phyloP scores from a whole-genome alignment of 2,113 vertebrate species.

The Numenius arquata region DNA sequence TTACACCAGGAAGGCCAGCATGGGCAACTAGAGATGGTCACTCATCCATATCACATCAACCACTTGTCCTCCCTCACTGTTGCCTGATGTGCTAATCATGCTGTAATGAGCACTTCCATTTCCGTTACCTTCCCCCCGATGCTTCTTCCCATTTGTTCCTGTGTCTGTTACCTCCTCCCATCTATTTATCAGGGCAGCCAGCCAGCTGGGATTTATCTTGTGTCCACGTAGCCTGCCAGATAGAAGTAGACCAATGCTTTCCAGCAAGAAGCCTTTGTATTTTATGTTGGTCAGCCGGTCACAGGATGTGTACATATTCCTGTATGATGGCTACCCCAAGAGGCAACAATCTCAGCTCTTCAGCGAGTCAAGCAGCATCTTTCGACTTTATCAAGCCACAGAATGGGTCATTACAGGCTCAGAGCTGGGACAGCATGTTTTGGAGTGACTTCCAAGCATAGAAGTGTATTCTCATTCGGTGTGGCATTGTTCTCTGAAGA shows the following conservation, averaged over 20 bases:
- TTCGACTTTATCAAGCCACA: neutral
- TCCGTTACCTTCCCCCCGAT: fast-evolving
- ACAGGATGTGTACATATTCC: fast-evolving
- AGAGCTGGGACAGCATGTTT: neutral
- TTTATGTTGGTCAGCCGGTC: neutral
- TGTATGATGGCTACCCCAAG: neutral
- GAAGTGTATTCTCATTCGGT: neutral
- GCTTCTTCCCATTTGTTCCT: neutral
- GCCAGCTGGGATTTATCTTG: neutral
- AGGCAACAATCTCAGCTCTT: neutral
- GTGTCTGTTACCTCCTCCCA: neutral
- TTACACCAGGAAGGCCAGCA: neutral
- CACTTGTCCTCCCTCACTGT: neutral
- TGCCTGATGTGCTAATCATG: neutral
- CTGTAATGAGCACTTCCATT: neutral
- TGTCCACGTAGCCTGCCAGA: neutral
- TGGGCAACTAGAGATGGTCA: neutral
- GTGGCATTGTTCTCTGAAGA: neutral
- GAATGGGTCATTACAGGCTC: neutral
- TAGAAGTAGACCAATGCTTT: neutral
- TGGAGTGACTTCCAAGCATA: neutral
- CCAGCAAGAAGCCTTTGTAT: neutral
- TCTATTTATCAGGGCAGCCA: neutral
- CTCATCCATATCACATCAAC: neutral
- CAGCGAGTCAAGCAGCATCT: neutral